Percentiles rank a stretch among this genome's conserved stretches.
Evolutionary conservation across 2,888 invertebrate genomes (phyloP).

Genomic region (Tenthredo notha): DNA sequence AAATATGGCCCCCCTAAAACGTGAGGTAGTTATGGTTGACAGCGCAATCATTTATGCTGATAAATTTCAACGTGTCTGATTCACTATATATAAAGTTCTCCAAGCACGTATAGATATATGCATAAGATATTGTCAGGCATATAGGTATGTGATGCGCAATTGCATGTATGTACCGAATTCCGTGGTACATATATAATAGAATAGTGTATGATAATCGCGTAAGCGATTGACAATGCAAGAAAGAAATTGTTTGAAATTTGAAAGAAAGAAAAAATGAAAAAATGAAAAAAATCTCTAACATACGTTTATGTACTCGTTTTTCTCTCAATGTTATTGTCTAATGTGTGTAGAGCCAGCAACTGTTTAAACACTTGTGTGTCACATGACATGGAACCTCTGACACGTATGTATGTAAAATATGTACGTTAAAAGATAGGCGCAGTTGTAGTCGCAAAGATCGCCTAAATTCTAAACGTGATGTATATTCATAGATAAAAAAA

Average conservation of each 20-base stretch:
- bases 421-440: constrained; percentile 27
- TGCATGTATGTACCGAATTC: background rate
- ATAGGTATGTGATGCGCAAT: background rate
- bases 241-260: background rate
- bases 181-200: background rate
- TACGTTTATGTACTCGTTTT: background rate
- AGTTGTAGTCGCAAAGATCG: background rate
- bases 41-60: background rate
- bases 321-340: background rate
- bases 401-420: background rate
- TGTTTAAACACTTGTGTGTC: constrained; percentile 50
- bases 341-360: constrained; percentile 4
- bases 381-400: constrained; percentile 35
- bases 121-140: background rate
- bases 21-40: constrained; percentile 5
- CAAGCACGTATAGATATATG: background rate
- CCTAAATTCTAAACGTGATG: background rate
- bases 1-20: background rate
- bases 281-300: background rate
- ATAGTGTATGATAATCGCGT: background rate
- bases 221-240: background rate
- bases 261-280: background rate
- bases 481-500: background rate
- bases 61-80: constrained; percentile 32
- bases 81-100: background rate